These are phyloP conservation scores for Limnephilus rhombicus DNA, from an alignment of 2,888 invertebrate species.

Conservation along the genomic window DNA sequence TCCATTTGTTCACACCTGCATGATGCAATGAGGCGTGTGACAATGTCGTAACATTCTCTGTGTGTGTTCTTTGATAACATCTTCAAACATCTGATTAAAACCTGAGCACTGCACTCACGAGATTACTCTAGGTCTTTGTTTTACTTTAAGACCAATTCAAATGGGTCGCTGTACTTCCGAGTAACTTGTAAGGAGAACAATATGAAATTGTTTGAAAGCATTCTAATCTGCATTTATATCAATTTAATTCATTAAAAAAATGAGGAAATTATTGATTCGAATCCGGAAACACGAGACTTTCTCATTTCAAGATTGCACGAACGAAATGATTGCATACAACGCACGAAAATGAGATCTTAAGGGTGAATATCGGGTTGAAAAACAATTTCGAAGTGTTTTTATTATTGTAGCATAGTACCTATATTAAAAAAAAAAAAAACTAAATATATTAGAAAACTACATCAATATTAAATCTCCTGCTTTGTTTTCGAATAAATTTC, in stretches of 20 bases:
- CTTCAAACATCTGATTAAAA: constrained; percentile 16
- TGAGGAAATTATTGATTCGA: no score
- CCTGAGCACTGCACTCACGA: neutral
- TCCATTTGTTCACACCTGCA: neutral
- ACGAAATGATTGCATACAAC: no score
- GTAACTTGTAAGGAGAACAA: neutral
- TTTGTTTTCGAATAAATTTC: no score
- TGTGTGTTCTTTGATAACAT: constrained; percentile 27
- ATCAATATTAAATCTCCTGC: no score
- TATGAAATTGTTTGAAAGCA: neutral
- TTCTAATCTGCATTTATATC: neutral
- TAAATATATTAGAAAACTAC: no score
- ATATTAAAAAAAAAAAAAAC: no score
- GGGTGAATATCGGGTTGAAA: no score
- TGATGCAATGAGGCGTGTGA: neutral
- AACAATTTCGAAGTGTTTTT: no score
- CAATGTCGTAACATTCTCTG: neutral
- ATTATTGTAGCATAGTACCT: no score
- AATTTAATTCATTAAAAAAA: neutral
- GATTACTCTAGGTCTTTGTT: neutral
- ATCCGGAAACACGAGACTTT: no score
- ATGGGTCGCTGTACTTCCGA: neutral
- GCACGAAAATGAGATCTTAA: no score
- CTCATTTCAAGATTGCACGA: no score
- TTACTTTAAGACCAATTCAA: neutral